These are phyloP conservation scores for Diadromus collaris DNA, from an alignment of 2,888 invertebrate genomes.

Conservation along the genomic window DNA sequence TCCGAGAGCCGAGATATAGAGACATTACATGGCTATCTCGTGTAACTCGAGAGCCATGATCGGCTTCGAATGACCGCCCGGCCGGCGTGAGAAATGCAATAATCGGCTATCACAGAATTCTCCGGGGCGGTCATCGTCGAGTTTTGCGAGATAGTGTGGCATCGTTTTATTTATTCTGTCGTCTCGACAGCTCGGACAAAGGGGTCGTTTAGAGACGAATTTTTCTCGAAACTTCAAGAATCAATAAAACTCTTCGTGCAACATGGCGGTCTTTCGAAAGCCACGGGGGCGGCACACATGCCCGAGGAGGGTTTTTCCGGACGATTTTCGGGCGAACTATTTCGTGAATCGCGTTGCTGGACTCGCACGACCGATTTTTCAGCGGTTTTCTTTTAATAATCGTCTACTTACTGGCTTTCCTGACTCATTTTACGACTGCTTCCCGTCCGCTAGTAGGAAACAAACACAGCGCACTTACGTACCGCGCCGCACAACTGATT, in stretches of 20 bases:
- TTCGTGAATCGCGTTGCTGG: neutral
- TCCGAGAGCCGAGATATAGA: conserved; percentile 33
- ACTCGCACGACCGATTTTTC: neutral
- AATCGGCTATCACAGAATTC: no score
- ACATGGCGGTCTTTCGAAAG: conserved; percentile 77
- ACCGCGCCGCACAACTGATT: conserved; percentile 69
- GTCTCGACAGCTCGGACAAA: neutral
- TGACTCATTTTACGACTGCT: conserved; percentile 75
- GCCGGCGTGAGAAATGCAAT: conserved; percentile 32
- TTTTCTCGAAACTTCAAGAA: conserved; percentile 78
- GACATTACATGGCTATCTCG: conserved; percentile 42
- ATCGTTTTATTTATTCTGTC: neutral
- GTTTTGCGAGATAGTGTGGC: no score
- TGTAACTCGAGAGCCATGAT: conserved; percentile 52
- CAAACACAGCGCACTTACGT: conserved; percentile 74
- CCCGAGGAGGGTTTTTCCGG: conserved; percentile 5
- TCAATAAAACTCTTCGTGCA: conserved; percentile 78
- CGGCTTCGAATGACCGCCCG: conserved; percentile 12
- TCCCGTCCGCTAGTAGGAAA: conserved; percentile 70
- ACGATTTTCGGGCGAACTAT: neutral
- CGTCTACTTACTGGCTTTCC: conserved; percentile 77
- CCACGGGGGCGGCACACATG: conserved; percentile 65
- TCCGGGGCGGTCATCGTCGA: no score
- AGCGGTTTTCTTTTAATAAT: conserved; percentile 16
- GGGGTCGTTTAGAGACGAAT: conserved; percentile 54